Percentiles rank a stretch among this genome's conserved stretches.
These are phyloP conservation scores for Enteromius unitaeniatus DNA, from an alignment of 2,797 vertebrate genomes.

Conservation along the genomic window DNA sequence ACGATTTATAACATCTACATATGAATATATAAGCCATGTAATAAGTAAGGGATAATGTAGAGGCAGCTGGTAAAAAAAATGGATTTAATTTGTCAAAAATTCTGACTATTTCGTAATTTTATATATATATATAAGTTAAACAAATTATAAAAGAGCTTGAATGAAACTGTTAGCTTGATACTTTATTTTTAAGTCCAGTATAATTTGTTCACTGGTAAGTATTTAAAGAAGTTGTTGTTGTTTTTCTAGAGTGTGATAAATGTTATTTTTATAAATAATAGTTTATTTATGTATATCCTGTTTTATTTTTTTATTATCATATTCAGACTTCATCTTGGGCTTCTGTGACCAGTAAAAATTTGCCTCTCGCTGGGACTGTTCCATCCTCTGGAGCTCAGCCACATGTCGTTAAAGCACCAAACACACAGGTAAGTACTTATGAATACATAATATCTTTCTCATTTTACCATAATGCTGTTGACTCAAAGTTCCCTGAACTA, in stretches of 20 bases:
- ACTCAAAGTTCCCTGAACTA: neutral
- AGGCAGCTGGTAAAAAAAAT: too few species aligned
- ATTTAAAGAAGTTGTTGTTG: neutral
- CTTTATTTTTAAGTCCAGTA: neutral
- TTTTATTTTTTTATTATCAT: constrained; percentile 69
- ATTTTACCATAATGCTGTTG: neutral
- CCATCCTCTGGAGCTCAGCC: constrained; percentile 94
- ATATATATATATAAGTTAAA: neutral
- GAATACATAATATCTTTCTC: neutral
- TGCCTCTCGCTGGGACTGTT: constrained; percentile 95
- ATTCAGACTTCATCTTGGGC: constrained; percentile 99
- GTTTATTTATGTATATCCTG: neutral
- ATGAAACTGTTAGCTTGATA: neutral
- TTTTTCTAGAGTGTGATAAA: neutral
- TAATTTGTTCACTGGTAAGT: neutral
- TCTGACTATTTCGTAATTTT: neutral
- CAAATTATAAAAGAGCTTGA: neutral
- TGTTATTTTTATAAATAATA: neutral
- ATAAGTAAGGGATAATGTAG: too few species aligned
- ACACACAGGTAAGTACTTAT: constrained; percentile 87
- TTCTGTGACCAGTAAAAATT: constrained; percentile 99
- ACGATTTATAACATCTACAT: too few species aligned
- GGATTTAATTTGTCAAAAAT: neutral
- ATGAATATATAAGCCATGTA: too few species aligned
- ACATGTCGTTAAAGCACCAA: constrained; percentile 95